Base-by-base conservation (phyloP, 2,113 vertebrate genomes). In the Ophiodon elongatus region DNA sequence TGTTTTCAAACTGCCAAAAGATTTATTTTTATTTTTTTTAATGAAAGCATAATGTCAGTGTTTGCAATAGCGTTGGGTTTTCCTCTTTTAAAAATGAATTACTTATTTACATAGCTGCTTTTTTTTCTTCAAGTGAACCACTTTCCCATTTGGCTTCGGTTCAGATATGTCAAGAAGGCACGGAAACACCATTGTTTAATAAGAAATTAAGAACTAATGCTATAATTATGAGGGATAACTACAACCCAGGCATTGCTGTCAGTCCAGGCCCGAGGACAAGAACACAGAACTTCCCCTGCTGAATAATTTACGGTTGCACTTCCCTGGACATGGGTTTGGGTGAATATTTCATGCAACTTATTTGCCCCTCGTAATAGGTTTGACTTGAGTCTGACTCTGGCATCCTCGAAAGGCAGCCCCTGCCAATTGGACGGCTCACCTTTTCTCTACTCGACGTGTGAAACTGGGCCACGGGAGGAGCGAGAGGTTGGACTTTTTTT, bases 341-440 rank as follows among this genome's bases (percentile, higher is more conserved):
- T 93, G 77, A 92, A 94, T 93, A 92, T 95, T 95, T 94, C 56
- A 94, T 94, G 86, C 79, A 83, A 83, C 85, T 89, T 91, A 91
- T 95, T 92, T 92, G 89, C 66, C 85, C 81, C 64, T 45, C 80
- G 80, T 92, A 94, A 93, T 92, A 81, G 79, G 50, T 90, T 90
- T 87, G 85, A 90, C 87, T 91, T 65, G 74, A 85, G 64, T 71
- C 54, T 73, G 73, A 63, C 60, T 85, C 62, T 23, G 21, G 47
- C n/a, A 2, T 75, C 41, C 67, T 91, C 31, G 0, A 50, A 25
- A 71, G 79, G 73, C 59, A 60, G 47, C 59, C 81, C 56, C 60
- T 39, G 83, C 72, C 85, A 73, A 73, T 54, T 83, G 80, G 57
- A 75, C 60, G 8, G 65, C 71, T 6, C 80, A 25, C 88, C 82